A percentile compares a stretch with the other conserved stretches of the same genome.
phyloP scores from a whole-genome alignment of 2,797 vertebrate species.

The Toxotes lorentzi region DNA sequence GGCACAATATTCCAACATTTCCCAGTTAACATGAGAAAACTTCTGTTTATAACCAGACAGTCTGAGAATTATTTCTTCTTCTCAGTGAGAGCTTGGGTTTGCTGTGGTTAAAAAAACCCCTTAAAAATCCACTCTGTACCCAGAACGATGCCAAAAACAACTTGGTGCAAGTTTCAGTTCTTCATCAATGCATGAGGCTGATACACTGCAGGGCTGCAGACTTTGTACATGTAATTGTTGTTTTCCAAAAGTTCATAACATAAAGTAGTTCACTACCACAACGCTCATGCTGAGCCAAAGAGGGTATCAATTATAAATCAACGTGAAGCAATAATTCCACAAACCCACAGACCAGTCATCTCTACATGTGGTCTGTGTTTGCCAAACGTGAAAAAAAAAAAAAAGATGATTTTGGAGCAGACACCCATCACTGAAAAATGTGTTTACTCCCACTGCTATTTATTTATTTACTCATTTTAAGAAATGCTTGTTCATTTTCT shows the following conservation, averaged over 20 bases:
- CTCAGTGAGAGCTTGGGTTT: not conserved
- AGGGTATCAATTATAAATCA: constrained; percentile 36
- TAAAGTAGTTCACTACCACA: not conserved
- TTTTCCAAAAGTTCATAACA: not conserved
- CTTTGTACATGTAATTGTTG: not conserved
- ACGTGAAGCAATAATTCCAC: constrained; percentile 17
- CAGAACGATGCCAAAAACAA: not conserved
- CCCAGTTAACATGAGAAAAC: not conserved
- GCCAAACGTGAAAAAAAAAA: not conserved
- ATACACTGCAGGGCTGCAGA: not conserved
- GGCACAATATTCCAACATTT: not conserved
- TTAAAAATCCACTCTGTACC: not conserved
- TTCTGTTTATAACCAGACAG: not conserved
- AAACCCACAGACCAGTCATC: not conserved
- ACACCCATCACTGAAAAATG: not conserved
- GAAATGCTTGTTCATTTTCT: not conserved
- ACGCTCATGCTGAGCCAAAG: constrained; percentile 4
- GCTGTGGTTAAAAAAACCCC: not conserved
- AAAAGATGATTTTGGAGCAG: no score
- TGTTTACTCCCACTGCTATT: no score
- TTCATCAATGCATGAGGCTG: not conserved
- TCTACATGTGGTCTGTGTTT: constrained; percentile 7
- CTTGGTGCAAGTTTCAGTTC: not conserved
- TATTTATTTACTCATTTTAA: no score
- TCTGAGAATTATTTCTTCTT: not conserved